phyloP scores from a whole-genome alignment of 2,888 invertebrate genomes.

The Parthenolecanium corni region DNA sequence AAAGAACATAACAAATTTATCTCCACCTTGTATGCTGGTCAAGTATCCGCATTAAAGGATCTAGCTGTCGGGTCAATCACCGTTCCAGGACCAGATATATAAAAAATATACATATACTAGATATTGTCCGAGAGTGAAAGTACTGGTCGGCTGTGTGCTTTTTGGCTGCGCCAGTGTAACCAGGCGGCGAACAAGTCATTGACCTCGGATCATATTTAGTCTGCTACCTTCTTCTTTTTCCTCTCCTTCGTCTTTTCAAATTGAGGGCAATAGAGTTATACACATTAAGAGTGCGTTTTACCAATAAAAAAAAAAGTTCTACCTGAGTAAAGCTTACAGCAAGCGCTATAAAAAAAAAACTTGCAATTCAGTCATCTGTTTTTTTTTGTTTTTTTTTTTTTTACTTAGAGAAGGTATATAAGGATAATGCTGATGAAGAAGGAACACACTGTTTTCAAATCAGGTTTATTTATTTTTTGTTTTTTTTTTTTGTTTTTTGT shows the following conservation, averaged over 20 bases:
- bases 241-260: neutral
- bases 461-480: no score
- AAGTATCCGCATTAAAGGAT: slow-evolving; percentile 7
- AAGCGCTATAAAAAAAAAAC: no score
- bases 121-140: slow-evolving; percentile 28
- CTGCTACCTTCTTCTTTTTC: slow-evolving; percentile 11
- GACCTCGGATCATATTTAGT: slow-evolving; percentile 25
- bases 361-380: no score
- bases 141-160: slow-evolving; percentile 16
- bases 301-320: neutral
- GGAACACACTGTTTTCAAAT: no score
- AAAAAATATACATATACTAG: neutral
- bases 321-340: no score
- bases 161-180: slow-evolving; percentile 9
- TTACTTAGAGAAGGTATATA: no score
- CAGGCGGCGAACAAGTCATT: slow-evolving; percentile 19
- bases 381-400: no score
- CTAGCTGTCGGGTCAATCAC: slow-evolving; percentile 23
- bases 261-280: slow-evolving; percentile 10
- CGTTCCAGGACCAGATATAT: slow-evolving; percentile 22
- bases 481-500: no score
- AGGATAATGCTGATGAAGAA: no score
- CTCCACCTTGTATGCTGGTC: neutral
- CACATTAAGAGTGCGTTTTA: slow-evolving; percentile 9
- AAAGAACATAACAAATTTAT: slow-evolving; percentile 2